phyloP scores from a whole-genome alignment of 2,888 invertebrate species.

The Thera britannica region DNA sequence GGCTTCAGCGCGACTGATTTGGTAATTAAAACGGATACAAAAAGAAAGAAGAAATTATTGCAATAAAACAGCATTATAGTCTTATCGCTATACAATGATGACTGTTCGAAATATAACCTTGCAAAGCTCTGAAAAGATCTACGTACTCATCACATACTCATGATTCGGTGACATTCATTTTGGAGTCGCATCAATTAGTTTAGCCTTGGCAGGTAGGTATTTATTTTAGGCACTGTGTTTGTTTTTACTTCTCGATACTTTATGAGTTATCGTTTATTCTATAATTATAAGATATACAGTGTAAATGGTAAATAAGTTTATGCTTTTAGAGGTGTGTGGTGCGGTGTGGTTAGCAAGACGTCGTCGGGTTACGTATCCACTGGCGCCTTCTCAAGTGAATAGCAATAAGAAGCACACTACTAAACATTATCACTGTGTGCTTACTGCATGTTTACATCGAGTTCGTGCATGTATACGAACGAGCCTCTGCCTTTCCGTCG shows the following conservation, averaged over 20 bases:
- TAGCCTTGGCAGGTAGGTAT: background rate
- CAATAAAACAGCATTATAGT: conserved; percentile 6
- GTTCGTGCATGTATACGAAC: conserved; percentile 66
- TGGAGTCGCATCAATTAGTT: background rate
- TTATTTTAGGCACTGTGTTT: background rate
- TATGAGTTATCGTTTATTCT: too few species aligned
- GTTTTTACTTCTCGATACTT: background rate
- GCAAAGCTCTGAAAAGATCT: background rate
- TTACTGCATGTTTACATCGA: conserved; percentile 55
- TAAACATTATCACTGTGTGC: conserved; percentile 55
- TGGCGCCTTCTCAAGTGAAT: conserved; percentile 73
- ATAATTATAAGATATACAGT: background rate
- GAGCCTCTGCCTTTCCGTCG: conserved; percentile 61
- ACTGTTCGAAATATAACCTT: conserved; percentile 1
- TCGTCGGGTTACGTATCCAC: conserved; percentile 63
- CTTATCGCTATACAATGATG: background rate
- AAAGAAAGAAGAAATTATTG: conserved; percentile 9
- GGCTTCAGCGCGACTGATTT: conserved; percentile 3
- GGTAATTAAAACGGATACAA: conserved; percentile 10
- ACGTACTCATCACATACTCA: too few species aligned
- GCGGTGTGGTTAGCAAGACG: conserved; percentile 33
- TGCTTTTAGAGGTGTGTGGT: conserved; percentile 31
- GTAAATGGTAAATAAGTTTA: conserved; percentile 15
- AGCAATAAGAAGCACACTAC: conserved; percentile 63
- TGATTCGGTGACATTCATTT: too few species aligned